phyloP scores from a whole-genome alignment of 2,113 vertebrate genomes.

The Cynocephalus volans region DNA sequence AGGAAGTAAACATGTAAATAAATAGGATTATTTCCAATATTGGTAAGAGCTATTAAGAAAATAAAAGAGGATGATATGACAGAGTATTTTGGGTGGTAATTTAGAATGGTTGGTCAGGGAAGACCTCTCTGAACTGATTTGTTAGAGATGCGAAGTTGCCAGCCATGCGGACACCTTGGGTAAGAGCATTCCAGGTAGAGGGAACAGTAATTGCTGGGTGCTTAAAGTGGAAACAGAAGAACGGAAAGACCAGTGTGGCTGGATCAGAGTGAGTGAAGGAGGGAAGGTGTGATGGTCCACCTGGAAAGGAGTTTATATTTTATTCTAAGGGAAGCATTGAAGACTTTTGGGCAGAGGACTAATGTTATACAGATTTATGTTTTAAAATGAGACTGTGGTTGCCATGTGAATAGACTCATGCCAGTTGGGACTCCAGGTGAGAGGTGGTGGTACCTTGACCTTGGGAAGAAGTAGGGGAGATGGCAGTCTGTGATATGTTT shows the following conservation, averaged over 20 bases:
- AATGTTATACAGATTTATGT: not conserved
- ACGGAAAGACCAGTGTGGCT: not conserved
- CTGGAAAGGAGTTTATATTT: not conserved
- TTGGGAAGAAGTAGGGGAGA: not conserved
- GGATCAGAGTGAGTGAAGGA: not conserved
- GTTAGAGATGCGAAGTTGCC: not conserved
- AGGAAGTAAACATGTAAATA: constrained; percentile 32
- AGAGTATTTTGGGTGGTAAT: not conserved
- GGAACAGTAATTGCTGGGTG: not conserved
- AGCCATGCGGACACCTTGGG: not conserved
- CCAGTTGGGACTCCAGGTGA: not conserved
- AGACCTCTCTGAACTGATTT: not conserved
- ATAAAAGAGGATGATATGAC: not conserved
- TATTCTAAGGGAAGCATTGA: not conserved
- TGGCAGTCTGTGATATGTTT: not conserved
- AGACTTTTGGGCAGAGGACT: not conserved
- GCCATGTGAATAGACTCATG: not conserved
- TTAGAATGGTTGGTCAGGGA: not conserved
- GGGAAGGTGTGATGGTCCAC: not conserved
- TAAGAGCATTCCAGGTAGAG: not conserved
- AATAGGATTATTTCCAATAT: constrained; percentile 13
- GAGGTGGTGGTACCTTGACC: not conserved
- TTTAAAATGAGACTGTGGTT: not conserved
- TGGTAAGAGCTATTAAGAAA: not conserved
- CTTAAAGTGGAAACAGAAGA: not conserved